These are phyloP conservation scores for Ditylenchus dipsaci DNA, from an alignment of 1,140 invertebrate species.

Conservation along the genomic window DNA sequence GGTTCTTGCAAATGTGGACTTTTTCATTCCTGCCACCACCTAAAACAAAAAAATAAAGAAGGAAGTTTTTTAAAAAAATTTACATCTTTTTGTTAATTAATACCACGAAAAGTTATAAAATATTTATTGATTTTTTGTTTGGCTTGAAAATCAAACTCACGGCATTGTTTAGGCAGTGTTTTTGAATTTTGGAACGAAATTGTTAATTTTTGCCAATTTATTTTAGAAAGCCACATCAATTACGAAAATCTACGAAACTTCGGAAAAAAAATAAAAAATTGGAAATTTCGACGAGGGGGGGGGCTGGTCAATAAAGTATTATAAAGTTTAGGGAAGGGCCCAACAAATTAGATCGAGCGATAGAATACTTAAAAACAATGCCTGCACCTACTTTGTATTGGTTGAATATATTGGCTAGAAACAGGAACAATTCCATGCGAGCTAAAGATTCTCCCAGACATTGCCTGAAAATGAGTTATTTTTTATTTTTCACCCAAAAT, in stretches of 20 bases:
- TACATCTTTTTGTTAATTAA: not conserved
- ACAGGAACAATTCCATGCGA: constrained; percentile 34
- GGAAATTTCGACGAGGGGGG: too few species aligned
- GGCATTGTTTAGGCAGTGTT: too few species aligned
- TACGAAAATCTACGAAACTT: too few species aligned
- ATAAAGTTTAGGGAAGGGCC: too few species aligned
- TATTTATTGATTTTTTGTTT: too few species aligned
- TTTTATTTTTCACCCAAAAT: not conserved
- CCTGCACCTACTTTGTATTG: constrained; percentile 35
- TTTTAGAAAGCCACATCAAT: too few species aligned
- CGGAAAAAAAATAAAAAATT: not conserved
- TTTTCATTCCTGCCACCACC: not conserved
- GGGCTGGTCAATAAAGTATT: too few species aligned
- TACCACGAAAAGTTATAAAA: not conserved
- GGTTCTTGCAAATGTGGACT: not conserved
- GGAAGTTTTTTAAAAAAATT: not conserved
- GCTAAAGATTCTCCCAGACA: constrained; percentile 35
- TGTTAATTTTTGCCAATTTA: too few species aligned
- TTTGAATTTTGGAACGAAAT: too few species aligned
- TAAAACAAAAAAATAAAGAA: not conserved
- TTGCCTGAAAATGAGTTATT: constrained; percentile 23
- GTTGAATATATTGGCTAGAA: constrained; percentile 30
- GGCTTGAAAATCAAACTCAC: too few species aligned
- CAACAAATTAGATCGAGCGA: too few species aligned
- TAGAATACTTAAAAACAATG: too few species aligned